These are phyloP conservation scores for Myzus persicae DNA, from an alignment of 1,140 invertebrate species.

Conservation along the genomic window DNA sequence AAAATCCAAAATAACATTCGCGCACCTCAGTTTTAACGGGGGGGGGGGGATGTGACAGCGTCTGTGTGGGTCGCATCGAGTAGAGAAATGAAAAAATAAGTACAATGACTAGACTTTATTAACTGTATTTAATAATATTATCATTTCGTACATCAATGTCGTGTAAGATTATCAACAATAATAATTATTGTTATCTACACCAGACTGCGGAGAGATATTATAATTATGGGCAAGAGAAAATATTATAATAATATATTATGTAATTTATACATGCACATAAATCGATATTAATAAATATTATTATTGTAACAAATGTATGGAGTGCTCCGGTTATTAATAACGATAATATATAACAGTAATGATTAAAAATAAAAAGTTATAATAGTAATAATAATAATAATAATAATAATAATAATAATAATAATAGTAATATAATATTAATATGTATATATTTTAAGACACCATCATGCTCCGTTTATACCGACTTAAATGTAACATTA, in stretches of 20 bases:
- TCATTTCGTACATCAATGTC: not conserved
- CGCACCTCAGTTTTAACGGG: not conserved
- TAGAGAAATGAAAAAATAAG: not conserved
- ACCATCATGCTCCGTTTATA: not conserved
- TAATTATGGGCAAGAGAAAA: not conserved
- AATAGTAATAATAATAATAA: too few species aligned
- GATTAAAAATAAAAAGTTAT: not conserved
- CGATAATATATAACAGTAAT: not conserved
- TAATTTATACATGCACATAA: constrained; percentile 21
- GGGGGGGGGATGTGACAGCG: not conserved
- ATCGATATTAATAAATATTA: not conserved
- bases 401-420: not conserved
- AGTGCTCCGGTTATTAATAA: not conserved
- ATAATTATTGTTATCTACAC: not conserved
- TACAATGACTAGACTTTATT: constrained; percentile 22
- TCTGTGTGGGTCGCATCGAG: not conserved
- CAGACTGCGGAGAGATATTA: not conserved
- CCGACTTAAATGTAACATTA: not conserved
- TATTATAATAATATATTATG: not conserved
- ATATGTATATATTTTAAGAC: not conserved
- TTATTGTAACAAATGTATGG: not conserved
- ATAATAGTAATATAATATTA: constrained; percentile 19
- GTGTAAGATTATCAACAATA: not conserved
- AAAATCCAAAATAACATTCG: not conserved
- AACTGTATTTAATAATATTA: not conserved